Evolutionary conservation across 2,113 vertebrate genomes (phyloP), one percentile per base, ranked within the genome.

Genomic region (Silurus glanis): DNA sequence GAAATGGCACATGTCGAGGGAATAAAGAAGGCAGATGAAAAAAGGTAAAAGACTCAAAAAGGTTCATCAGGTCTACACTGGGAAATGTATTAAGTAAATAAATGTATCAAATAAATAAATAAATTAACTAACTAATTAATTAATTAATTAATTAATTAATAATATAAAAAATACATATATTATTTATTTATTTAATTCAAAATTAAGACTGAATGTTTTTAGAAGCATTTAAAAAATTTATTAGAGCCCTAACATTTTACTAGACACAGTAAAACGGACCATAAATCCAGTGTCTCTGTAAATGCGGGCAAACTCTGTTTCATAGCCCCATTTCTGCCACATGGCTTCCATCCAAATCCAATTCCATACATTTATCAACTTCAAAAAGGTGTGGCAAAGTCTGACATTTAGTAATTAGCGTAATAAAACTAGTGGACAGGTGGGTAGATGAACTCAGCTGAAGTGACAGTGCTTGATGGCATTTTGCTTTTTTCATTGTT

Each of bases 401-500:
- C 72, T 53, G 21, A 49, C 10, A 51, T 75, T 75, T 75, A n/a
- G 2, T 75, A 51, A 75, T 75, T 53, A 9, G 4, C 5, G 6
- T 53, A 75, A n/a, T 23, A 51, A 23, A 37, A 51, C 21, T 53
- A 5, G 19, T 23, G 21, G 47, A 51, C 9, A 14, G 10, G 72
- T 75, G 10, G 47, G 19, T 23, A 74, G 71, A 49, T 75, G 21
- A 53, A 51, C 10, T 23, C 72, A 51, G 21, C 21, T n/a, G 21
- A n/a, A 75, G 21, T 51, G 72, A 21, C 72, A n/a, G 49, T 13
- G 21, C 53, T 53, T 53, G 12, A 53, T 21, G 8, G 10, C 37
- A 75, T 75, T 47, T 49, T n/a, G 47, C 47, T 75, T 10, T 75
- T n/a, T 75, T 75, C 72, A 75, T 53, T 53, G 5, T 75, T 75